A percentile compares a stretch with the other conserved stretches of the same genome.
Conservation (phyloP, 1,140 invertebrate species). For the Thrips palmi region DNA sequence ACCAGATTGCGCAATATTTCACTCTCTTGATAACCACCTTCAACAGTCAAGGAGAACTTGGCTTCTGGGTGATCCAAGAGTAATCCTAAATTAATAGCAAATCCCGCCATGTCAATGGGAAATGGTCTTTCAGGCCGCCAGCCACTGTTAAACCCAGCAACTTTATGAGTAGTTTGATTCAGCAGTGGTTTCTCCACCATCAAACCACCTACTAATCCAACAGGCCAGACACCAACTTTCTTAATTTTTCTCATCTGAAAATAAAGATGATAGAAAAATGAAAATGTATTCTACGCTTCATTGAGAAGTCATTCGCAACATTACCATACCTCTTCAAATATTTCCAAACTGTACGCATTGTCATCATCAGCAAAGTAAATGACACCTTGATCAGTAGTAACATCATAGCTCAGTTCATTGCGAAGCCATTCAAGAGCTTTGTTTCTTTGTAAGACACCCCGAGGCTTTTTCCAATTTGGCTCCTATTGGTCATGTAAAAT, state of each 20-base stretch:
- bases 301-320: too few relatives aligned
- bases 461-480: conserved; percentile 75
- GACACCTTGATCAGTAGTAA: conserved; percentile 50
- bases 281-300: conserved; percentile 1
- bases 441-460: conserved; percentile 91
- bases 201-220: conserved; percentile 81
- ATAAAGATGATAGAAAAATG: conserved; percentile 15
- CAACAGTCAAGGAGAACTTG: conserved; percentile 62
- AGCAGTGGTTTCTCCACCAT: conserved; percentile 70
- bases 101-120: conserved; percentile 97
- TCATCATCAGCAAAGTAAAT: conserved; percentile 99
- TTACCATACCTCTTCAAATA: conserved; percentile 77
- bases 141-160: conserved; percentile 61
- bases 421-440: conserved; percentile 73
- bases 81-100: conserved; percentile 76
- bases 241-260: conserved; percentile 42
- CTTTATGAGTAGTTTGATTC: conserved; percentile 41
- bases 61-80: conserved; percentile 59
- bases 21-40: conserved; percentile 81
- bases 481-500: conserved; percentile 27
- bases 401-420: conserved; percentile 32
- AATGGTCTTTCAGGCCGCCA: conserved; percentile 83
- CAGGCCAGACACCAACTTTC: conserved; percentile 92
- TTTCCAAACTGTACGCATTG: conserved; percentile 77
- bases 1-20: conserved; percentile 68